Conservation (phyloP, 2,888 invertebrate genomes). For the Teleogryllus oceanicus region DNA sequence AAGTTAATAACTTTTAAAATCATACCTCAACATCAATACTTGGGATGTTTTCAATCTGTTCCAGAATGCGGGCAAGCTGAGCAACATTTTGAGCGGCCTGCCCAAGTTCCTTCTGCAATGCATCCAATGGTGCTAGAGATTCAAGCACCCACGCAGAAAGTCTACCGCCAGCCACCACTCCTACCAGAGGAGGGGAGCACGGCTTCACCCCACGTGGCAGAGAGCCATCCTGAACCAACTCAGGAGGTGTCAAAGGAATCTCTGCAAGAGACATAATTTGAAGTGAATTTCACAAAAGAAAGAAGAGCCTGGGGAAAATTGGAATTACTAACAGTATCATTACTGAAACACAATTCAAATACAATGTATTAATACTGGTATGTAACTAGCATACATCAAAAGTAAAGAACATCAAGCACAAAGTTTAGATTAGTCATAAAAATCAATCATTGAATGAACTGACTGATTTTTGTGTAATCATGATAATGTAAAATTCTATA, state of each 20-base stretch:
- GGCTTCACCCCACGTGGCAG: conserved; percentile 46
- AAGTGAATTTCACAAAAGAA: too few relatives aligned
- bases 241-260: conserved; percentile 49
- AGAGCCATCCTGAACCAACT: conserved; percentile 48
- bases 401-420: too few relatives aligned
- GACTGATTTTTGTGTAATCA: too few relatives aligned
- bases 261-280: conserved; percentile 47
- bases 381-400: too few relatives aligned
- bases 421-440: too few relatives aligned
- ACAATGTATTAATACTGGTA: too few relatives aligned
- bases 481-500: too few relatives aligned
- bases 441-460: too few relatives aligned
- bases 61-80: conserved; percentile 62
- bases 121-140: conserved; percentile 60
- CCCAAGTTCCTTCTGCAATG: conserved; percentile 61
- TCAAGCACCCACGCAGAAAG: conserved; percentile 60
- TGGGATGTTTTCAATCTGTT: conserved; percentile 50
- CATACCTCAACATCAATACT: conserved; percentile 54
- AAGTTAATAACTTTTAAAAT: background rate
- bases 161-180: conserved; percentile 27
- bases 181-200: conserved; percentile 37
- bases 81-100: conserved; percentile 66
- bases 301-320: conserved; percentile 48
- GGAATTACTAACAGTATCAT: conserved; percentile 19
- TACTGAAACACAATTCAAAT: too few relatives aligned